Conservation (phyloP, 2,113 vertebrate species). For the Xiphias gladius region DNA sequence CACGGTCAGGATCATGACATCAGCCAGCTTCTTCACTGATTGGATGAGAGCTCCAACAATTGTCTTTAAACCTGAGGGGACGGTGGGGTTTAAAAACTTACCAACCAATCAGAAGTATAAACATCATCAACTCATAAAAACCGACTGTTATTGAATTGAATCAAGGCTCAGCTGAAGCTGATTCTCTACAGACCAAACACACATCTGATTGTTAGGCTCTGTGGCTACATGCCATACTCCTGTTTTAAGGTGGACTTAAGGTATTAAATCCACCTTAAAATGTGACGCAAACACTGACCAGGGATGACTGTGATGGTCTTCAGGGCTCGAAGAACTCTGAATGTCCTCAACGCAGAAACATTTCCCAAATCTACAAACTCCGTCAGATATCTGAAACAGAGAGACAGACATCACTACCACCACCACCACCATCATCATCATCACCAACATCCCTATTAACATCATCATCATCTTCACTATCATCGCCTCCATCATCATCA, state of each 20-base stretch:
- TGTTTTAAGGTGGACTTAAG: background rate
- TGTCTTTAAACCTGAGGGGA: constrained; percentile 90
- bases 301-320: constrained; percentile 98
- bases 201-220: too few species aligned
- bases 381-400: constrained; percentile 89
- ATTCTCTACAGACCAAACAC: too few species aligned
- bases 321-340: constrained; percentile 95
- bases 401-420: background rate
- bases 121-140: background rate
- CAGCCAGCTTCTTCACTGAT: constrained; percentile 93
- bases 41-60: constrained; percentile 96
- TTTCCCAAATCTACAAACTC: constrained; percentile 97
- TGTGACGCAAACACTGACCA: constrained; percentile 81
- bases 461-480: too few species aligned
- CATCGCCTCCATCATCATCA: background rate
- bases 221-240: too few species aligned
- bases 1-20: constrained; percentile 96
- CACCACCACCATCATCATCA: background rate
- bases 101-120: background rate
- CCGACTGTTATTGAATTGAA: too few species aligned
- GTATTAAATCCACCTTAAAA: background rate
- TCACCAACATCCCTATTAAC: background rate
- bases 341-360: constrained; percentile 95
- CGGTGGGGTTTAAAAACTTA: background rate
- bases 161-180: too few species aligned